Evolutionary conservation across 1,140 invertebrate species (phyloP), one percentile per base, ranked within the genome.

Genomic region (Macrobrachium nipponense): DNA sequence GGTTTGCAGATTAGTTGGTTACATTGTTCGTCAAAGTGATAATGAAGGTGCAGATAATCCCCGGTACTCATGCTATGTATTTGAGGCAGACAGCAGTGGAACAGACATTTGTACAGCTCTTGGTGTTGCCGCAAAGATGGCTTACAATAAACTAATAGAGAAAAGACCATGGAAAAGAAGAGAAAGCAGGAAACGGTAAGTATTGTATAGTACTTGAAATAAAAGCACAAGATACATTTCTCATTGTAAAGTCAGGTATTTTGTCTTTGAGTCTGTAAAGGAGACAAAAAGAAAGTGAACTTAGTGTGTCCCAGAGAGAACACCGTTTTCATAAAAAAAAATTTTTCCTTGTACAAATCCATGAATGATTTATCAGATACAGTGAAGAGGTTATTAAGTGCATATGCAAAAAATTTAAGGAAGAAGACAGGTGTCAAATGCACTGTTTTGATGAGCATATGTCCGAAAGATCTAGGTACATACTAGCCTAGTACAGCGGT

Each of bases 161-260:
- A 86, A 86, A 86, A 86, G 36, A 86, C 84, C 8, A 10, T 62
- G 11, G 84, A 86, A 66, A 86, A 86, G 43, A 86, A 86, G 36
- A 86, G 84, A 51, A 80, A 80, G 8, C 84, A 86, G 43, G 84
- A 86, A 80, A 80, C 84, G 11, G 84, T 86, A 27, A 86, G 77
- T 72, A 62, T 66, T 12, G n/a, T 10, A 23, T 60, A n/a, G n/a
- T n/a, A 73, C 72, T 70, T 18, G 27, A 36, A 58, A 12, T 36
- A 51, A 12, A 75, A 11, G 3, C 0, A 36, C 5, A 4, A 51
- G 17, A 10, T 68, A 18, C 5, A 10, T 68, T 36, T 51, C 44
- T 60, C n/a, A 64, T 27, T n/a, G n/a, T n/a, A 78, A 58, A 12
- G 23, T 78, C 2, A 58, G 75, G 8, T 23, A 14, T 72, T 72